A percentile compares a stretch with the other conserved stretches of the same genome.
Evolutionary conservation across 2,113 vertebrate genomes (phyloP).

Genomic region (Pachyramphus minor): DNA sequence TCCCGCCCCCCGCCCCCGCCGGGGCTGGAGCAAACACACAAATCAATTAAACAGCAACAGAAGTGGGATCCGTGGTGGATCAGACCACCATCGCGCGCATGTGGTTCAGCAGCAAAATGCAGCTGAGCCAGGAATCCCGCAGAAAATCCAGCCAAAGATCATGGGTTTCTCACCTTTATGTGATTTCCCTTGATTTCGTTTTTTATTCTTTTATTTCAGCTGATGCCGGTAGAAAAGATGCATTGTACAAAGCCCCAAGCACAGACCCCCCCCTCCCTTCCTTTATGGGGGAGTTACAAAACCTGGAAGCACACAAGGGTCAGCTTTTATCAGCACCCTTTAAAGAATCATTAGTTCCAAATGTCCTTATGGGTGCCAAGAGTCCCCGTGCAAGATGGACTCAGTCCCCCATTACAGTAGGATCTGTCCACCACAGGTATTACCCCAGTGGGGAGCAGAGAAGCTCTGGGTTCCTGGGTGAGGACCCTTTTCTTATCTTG

Average conservation of each 20-base stretch:
- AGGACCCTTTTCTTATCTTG: neutral
- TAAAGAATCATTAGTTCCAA: neutral
- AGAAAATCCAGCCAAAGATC: neutral
- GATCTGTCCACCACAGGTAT: neutral
- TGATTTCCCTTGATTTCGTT: accelerated
- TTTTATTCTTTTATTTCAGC: neutral
- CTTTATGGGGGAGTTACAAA: neutral
- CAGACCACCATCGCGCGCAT: accelerated
- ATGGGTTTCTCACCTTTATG: neutral
- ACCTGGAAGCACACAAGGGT: neutral
- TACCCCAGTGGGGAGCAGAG: neutral
- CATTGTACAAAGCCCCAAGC: neutral
- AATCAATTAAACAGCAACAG: neutral
- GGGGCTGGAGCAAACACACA: neutral
- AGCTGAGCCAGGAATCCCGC: neutral
- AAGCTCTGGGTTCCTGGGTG: neutral
- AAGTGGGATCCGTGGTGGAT: neutral
- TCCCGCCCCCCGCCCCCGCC: neutral
- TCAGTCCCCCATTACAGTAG: neutral
- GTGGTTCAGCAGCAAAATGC: neutral
- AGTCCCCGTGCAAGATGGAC: neutral
- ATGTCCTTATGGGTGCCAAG: neutral
- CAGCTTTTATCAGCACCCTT: neutral
- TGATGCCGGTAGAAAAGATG: neutral
- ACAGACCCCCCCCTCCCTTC: neutral